Conservation (phyloP, 1,140 invertebrate species). For the Propsilocerus akamusi region DNA sequence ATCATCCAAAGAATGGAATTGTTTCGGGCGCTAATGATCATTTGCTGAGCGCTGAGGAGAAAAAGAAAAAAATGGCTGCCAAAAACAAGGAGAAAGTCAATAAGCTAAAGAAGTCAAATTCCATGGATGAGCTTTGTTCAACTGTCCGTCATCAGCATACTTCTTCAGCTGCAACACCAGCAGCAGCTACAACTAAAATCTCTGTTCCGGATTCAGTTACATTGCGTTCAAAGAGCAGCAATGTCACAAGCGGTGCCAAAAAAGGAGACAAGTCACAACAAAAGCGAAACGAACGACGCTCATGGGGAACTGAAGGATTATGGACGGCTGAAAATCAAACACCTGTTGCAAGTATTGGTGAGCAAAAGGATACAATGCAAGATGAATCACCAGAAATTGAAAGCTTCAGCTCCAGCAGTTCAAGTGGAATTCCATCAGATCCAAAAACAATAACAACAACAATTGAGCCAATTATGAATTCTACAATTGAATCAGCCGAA, state of each 20-base stretch:
- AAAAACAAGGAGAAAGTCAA: constrained; percentile 14
- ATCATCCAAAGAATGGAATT: constrained; percentile 7
- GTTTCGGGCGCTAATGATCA: constrained; percentile 5
- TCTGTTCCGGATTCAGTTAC: neutral
- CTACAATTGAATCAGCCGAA: constrained; percentile 27
- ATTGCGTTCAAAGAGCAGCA: neutral
- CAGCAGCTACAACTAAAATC: constrained; percentile 9
- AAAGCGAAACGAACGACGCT: constrained; percentile 28
- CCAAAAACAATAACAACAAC: neutral
- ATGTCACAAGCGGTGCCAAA: constrained; percentile 2
- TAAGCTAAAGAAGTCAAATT: constrained; percentile 39
- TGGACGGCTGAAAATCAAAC: constrained; percentile 10
- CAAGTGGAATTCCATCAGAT: neutral
- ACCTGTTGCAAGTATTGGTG: neutral
- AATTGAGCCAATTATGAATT: neutral
- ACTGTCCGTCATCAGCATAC: constrained; percentile 34
- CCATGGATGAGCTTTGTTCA: constrained; percentile 43
- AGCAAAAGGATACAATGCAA: constrained; percentile 7
- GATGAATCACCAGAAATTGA: constrained; percentile 3
- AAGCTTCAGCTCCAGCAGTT: neutral
- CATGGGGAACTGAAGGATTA: constrained; percentile 39
- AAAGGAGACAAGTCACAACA: constrained; percentile 8
- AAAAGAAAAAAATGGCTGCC: constrained; percentile 17
- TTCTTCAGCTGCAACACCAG: neutral
- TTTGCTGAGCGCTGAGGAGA: constrained; percentile 4